Conservation (phyloP, 2,113 vertebrate species). For the Caloenas nicobarica region DNA sequence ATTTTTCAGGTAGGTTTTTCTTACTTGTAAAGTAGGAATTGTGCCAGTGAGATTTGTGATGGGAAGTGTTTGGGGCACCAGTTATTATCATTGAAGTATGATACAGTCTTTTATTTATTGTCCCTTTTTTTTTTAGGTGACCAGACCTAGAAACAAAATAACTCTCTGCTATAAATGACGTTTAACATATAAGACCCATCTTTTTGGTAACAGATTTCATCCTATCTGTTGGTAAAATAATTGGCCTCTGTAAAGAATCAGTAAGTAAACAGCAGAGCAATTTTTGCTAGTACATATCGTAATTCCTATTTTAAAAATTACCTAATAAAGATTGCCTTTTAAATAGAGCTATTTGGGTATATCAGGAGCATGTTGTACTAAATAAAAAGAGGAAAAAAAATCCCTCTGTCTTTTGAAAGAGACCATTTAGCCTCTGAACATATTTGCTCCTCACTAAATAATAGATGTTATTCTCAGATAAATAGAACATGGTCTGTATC, state of each 20-base stretch:
- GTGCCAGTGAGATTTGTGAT: neutral
- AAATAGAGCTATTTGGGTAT: conserved; percentile 30
- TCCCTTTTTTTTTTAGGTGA: neutral
- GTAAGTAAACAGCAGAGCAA: conserved; percentile 41
- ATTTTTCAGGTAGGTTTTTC: conserved; percentile 1
- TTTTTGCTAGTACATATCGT: conserved; percentile 20
- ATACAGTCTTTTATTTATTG: neutral
- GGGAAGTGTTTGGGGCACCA: neutral
- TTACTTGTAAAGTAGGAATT: neutral
- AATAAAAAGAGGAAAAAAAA: neutral
- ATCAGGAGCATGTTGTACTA: conserved; percentile 15
- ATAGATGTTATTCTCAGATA: conserved; percentile 39
- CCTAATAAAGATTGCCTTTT: conserved; percentile 33
- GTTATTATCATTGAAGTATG: neutral
- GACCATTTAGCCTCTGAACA: conserved; percentile 37
- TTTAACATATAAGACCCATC: neutral
- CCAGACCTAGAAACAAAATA: conserved; percentile 13
- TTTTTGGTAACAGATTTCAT: conserved; percentile 13
- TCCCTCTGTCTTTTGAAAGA: conserved; percentile 1
- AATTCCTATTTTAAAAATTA: conserved; percentile 46
- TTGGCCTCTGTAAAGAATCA: conserved; percentile 22
- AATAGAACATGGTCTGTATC: neutral
- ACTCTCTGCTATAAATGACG: neutral
- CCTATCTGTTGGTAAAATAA: conserved; percentile 20
- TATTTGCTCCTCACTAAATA: conserved; percentile 47